A percentile compares a stretch with the other conserved stretches of the same genome.
Conservation (phyloP, 2,113 vertebrate genomes). For the Ctenomys sociabilis region DNA sequence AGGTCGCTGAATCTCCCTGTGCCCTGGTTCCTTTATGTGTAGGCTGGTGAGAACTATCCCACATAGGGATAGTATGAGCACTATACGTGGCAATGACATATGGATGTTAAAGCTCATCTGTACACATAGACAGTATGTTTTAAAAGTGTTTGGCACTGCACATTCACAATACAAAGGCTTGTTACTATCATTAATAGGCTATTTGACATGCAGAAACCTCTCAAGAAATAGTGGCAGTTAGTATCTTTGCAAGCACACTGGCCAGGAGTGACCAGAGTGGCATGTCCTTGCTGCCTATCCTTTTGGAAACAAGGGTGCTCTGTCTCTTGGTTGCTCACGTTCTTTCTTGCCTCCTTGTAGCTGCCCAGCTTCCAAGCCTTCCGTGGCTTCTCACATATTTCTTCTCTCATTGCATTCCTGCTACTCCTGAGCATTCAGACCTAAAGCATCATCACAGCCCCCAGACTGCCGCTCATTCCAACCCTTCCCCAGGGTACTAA, state of each 20-base stretch:
- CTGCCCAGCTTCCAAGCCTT: background rate
- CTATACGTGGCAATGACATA: background rate
- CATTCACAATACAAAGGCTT: background rate
- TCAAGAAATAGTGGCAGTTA: background rate
- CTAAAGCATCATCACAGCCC: conserved; percentile 31
- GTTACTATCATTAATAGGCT: background rate
- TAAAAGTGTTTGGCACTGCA: background rate
- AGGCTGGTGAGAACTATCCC: background rate
- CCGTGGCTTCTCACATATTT: background rate
- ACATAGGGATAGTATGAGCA: background rate
- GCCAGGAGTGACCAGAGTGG: background rate
- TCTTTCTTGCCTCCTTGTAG: background rate
- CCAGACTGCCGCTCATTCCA: background rate
- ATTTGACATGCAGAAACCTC: background rate
- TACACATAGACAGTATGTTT: background rate
- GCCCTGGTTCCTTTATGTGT: background rate
- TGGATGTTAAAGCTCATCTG: background rate
- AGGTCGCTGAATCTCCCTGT: background rate
- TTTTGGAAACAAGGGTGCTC: background rate
- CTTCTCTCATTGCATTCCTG: conserved; percentile 7
- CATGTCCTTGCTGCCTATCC: background rate
- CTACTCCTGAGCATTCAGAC: conserved; percentile 7
- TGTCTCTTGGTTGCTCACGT: background rate
- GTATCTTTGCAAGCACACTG: background rate
- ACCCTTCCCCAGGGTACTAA: conserved; percentile 8